A percentile compares a stretch with the other conserved stretches of the same genome.
phyloP scores from a whole-genome alignment of 2,888 invertebrate species.

The Oxycera nigricornis region DNA sequence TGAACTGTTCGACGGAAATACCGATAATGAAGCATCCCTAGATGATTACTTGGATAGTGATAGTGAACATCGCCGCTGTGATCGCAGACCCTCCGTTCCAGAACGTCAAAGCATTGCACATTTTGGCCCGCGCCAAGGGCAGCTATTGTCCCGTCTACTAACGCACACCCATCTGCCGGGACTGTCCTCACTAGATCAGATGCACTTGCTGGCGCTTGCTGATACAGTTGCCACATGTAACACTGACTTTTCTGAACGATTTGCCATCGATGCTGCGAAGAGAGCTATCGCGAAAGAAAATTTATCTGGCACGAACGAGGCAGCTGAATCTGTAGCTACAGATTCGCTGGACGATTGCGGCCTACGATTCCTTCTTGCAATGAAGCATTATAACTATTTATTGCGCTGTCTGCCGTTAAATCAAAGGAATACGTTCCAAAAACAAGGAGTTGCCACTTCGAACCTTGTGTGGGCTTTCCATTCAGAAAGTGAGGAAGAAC shows the following conservation, averaged over 20 bases:
- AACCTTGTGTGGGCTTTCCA: constrained; percentile 99
- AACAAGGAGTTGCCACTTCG: constrained; percentile 85
- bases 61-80: constrained; percentile 68
- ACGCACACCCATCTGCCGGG: constrained; percentile 96
- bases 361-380: constrained; percentile 90
- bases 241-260: constrained; percentile 84
- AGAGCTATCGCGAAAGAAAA: constrained; percentile 72
- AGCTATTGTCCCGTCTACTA: constrained; percentile 84
- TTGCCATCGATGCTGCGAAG: constrained; percentile 74
- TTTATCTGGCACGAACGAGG: constrained; percentile 63
- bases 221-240: constrained; percentile 97
- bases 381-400: constrained; percentile 97
- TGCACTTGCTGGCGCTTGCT: constrained; percentile 98
- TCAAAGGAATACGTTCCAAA: constrained; percentile 85
- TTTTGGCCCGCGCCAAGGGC: constrained; percentile 86
- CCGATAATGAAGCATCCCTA: constrained; percentile 79
- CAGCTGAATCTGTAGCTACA: constrained; percentile 67
- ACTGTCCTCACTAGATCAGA: constrained; percentile 95
- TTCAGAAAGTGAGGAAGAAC: constrained; percentile 96
- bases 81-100: constrained; percentile 72
- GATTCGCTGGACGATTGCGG: constrained; percentile 97
- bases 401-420: constrained; percentile 90
- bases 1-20: constrained; percentile 84
- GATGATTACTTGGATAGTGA: constrained; percentile 82
- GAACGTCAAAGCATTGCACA: constrained; percentile 80